These are phyloP conservation scores for Sphyrna mokarran DNA, from an alignment of 2,113 vertebrate genomes.

Conservation along the genomic window DNA sequence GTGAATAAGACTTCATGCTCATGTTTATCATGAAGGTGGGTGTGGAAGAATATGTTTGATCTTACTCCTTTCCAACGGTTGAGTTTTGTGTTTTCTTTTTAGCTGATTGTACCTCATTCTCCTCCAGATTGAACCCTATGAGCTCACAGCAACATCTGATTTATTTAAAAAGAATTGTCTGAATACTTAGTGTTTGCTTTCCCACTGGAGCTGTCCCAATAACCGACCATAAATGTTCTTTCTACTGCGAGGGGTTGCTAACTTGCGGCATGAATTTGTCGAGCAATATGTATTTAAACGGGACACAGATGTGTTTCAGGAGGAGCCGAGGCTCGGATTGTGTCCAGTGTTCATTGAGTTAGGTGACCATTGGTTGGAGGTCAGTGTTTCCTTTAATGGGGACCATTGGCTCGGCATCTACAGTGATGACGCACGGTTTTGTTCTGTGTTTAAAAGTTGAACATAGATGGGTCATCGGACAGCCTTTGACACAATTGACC, in stretches of 20 bases:
- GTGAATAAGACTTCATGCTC: neutral
- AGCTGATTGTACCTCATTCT: neutral
- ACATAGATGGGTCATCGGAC: neutral
- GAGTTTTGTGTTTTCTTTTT: neutral
- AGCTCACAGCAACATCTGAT: neutral
- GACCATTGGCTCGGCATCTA: neutral
- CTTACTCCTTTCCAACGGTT: neutral
- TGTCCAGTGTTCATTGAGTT: neutral
- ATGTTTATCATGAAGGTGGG: neutral
- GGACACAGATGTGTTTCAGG: constrained; percentile 5
- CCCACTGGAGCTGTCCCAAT: neutral
- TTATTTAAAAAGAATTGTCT: neutral
- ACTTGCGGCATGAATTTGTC: neutral
- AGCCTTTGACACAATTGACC: neutral
- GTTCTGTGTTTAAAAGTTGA: neutral
- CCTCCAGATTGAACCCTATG: neutral
- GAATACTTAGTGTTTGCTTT: neutral
- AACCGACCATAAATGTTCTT: neutral
- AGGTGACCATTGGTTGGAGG: neutral
- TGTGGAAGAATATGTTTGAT: neutral
- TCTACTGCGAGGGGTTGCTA: neutral
- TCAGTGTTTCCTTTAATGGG: neutral
- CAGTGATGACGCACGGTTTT: neutral
- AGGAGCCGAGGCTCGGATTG: neutral
- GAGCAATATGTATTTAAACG: neutral